phyloP scores from a whole-genome alignment of 2,113 vertebrate genomes.

The Chaetorhynchus papuensis region DNA sequence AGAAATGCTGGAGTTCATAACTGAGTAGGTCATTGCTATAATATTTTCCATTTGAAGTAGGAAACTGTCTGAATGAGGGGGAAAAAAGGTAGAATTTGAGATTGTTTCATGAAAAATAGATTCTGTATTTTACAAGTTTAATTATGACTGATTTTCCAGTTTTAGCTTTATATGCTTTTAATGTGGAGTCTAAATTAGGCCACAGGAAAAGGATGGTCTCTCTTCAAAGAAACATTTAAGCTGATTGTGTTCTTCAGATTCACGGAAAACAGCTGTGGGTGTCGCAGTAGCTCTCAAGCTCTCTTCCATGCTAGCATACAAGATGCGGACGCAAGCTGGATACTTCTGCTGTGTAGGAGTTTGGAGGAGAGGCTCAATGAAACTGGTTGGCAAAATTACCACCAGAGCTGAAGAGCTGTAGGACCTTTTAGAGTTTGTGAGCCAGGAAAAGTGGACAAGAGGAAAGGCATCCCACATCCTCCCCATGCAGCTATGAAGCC shows the following conservation, averaged over 20 bases:
- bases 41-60: neutral
- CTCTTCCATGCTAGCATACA: slow-evolving; percentile 43
- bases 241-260: slow-evolving; percentile 51
- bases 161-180: slow-evolving; percentile 49
- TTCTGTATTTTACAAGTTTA: neutral
- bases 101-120: slow-evolving; percentile 12
- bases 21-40: neutral
- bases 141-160: slow-evolving; percentile 35
- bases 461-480: neutral
- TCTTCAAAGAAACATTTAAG: slow-evolving; percentile 65
- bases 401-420: neutral
- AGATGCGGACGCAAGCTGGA: neutral
- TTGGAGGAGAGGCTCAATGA: neutral
- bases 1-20: neutral
- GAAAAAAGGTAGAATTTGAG: neutral
- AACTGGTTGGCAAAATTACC: neutral
- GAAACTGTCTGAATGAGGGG: neutral
- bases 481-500: neutral
- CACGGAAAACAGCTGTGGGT: slow-evolving; percentile 68
- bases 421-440: neutral
- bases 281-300: neutral
- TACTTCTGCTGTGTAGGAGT: slow-evolving; percentile 14
- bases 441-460: neutral
- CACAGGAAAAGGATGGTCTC: slow-evolving; percentile 64
- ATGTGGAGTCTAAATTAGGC: slow-evolving; percentile 62